These are phyloP conservation scores for Sorex maritimensis DNA, from an alignment of 2,797 vertebrate species.

Conservation along the genomic window DNA sequence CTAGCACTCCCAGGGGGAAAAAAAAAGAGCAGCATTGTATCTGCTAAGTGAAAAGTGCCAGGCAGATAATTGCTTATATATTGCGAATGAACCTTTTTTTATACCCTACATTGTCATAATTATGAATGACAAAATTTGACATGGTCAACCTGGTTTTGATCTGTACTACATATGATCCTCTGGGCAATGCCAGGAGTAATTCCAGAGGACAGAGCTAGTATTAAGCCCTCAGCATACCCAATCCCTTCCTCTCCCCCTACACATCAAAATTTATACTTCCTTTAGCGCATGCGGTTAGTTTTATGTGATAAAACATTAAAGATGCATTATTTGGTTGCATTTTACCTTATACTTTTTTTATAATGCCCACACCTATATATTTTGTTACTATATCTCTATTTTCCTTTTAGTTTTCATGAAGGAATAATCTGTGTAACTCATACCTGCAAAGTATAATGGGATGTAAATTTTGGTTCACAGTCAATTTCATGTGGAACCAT, in stretches of 20 bases:
- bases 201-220: conserved; percentile 68
- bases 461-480: conserved; percentile 77
- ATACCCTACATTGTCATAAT: not conserved
- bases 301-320: conserved; percentile 67
- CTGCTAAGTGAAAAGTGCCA: conserved; percentile 63
- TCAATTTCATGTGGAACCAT: conserved; percentile 73
- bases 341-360: conserved; percentile 62
- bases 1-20: not conserved
- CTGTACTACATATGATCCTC: too few relatives aligned
- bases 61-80: conserved; percentile 52
- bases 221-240: too few relatives aligned
- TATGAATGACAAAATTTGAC: too few relatives aligned
- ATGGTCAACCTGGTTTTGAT: too few relatives aligned
- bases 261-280: not conserved
- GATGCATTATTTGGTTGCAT: conserved; percentile 50
- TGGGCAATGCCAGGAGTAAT: conserved; percentile 19
- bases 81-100: not conserved
- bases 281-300: conserved; percentile 29
- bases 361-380: conserved; percentile 45
- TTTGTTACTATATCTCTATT: conserved; percentile 76
- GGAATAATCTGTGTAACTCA: conserved; percentile 52
- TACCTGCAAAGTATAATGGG: conserved; percentile 71
- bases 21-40: conserved; percentile 47
- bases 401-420: conserved; percentile 80
- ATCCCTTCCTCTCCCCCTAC: too few relatives aligned